Conservation (phyloP, 1,140 invertebrate species). For the Pseudomyrmex cubaensis region DNA sequence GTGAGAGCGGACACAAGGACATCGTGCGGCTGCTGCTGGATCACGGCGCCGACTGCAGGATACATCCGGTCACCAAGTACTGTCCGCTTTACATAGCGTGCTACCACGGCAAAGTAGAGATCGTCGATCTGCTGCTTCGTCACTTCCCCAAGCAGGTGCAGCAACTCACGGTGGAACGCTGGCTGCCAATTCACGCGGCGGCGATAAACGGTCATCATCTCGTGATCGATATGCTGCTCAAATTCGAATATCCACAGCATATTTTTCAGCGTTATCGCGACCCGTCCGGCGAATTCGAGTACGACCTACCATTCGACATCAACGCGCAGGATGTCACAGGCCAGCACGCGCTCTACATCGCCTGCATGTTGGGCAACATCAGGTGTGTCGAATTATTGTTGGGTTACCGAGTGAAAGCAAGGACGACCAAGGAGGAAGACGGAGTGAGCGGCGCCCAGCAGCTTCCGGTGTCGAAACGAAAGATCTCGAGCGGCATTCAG, state of each 20-base stretch:
- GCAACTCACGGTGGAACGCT: constrained; percentile 94
- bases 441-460: constrained; percentile 75
- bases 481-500: constrained; percentile 95
- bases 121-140: constrained; percentile 92
- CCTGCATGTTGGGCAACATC: constrained; percentile 93
- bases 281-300: constrained; percentile 91
- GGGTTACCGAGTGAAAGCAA: constrained; percentile 89
- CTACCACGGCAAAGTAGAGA: constrained; percentile 93
- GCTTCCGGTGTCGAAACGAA: constrained; percentile 87
- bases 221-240: constrained; percentile 92
- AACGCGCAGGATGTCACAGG: constrained; percentile 96
- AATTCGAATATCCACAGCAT: constrained; percentile 92
- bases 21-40: constrained; percentile 93
- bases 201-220: constrained; percentile 94
- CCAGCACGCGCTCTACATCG: constrained; percentile 95
- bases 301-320: constrained; percentile 94
- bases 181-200: constrained; percentile 96
- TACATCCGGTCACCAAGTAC: constrained; percentile 95
- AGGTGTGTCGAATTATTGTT: constrained; percentile 93
- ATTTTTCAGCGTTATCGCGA: constrained; percentile 87
- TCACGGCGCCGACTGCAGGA: constrained; percentile 93
- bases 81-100: constrained; percentile 97
- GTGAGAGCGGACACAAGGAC: constrained; percentile 92
- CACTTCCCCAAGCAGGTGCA: constrained; percentile 90
- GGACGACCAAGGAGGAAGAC: constrained; percentile 85